phyloP scores from a whole-genome alignment of 2,888 invertebrate species.

The Hermaeophaga mercurialis region DNA sequence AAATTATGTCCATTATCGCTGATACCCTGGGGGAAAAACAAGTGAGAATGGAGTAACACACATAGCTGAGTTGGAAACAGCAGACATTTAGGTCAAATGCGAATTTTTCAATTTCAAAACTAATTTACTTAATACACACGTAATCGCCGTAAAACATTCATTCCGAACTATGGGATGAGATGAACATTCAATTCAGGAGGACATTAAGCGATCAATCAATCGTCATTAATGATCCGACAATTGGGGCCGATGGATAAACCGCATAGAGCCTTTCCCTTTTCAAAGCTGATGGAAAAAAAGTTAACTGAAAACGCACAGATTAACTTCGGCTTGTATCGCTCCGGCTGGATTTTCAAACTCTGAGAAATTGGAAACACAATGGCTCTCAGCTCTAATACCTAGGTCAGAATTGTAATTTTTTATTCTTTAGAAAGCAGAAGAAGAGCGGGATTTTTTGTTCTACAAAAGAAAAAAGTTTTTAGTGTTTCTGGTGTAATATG shows the following conservation, averaged over 20 bases:
- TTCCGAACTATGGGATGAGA: background rate
- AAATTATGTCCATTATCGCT: no score
- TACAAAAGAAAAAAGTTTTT: no score
- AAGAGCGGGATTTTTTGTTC: no score
- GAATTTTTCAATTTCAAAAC: background rate
- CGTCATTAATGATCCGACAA: conserved; percentile 14
- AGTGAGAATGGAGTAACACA: no score
- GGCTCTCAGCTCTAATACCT: no score
- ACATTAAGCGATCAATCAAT: conserved; percentile 20
- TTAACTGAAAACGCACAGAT: conserved; percentile 12
- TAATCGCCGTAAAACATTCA: background rate
- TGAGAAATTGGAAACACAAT: conserved; percentile 4
- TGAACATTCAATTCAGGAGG: conserved; percentile 14
- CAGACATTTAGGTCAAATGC: no score
- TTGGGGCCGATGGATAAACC: conserved; percentile 19
- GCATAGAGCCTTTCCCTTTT: conserved; percentile 17
- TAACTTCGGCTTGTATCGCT: conserved; percentile 9
- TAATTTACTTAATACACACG: background rate
- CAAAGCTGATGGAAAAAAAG: conserved; percentile 10
- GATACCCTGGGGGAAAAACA: no score
- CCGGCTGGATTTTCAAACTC: background rate
- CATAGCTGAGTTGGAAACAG: no score
- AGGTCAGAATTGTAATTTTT: no score
- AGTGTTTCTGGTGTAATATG: no score
- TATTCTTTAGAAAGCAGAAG: no score